Percentiles rank a stretch among this genome's conserved stretches.
Evolutionary conservation across 2,888 invertebrate species (phyloP).

Genomic region (Schizaphis graminum): DNA sequence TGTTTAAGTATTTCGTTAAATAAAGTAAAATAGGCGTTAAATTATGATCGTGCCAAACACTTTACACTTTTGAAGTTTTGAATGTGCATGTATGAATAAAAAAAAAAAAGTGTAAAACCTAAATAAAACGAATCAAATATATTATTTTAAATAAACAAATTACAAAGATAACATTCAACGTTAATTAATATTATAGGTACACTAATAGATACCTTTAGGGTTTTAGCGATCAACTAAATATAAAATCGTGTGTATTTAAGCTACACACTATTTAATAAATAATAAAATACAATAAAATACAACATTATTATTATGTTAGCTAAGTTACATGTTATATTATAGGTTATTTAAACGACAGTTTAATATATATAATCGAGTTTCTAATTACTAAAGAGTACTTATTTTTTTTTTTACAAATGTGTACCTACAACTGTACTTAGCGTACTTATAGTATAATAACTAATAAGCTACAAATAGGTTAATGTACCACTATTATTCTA

Average conservation of each 20-base stretch:
- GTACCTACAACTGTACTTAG: neutral
- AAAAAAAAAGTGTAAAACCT: neutral
- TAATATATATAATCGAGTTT: neutral
- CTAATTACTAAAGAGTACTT: neutral
- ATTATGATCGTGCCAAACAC: neutral
- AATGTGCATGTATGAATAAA: neutral
- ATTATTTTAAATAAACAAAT: constrained; percentile 10
- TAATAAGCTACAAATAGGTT: neutral
- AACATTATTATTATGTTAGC: neutral
- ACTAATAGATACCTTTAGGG: neutral
- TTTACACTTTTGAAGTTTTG: neutral
- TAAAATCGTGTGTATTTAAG: neutral
- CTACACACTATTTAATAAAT: neutral
- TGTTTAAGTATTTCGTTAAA: constrained; percentile 24
- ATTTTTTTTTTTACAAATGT: neutral
- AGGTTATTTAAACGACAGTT: neutral
- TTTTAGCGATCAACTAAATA: neutral
- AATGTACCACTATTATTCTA: constrained; percentile 6
- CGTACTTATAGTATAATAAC: neutral
- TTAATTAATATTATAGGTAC: neutral
- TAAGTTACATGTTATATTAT: neutral
- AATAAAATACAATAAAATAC: neutral
- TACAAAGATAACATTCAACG: neutral
- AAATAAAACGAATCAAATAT: neutral
- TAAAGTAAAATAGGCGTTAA: constrained; percentile 1